Conservation (phyloP, 2,113 vertebrate genomes). For the Helogale parvula region DNA sequence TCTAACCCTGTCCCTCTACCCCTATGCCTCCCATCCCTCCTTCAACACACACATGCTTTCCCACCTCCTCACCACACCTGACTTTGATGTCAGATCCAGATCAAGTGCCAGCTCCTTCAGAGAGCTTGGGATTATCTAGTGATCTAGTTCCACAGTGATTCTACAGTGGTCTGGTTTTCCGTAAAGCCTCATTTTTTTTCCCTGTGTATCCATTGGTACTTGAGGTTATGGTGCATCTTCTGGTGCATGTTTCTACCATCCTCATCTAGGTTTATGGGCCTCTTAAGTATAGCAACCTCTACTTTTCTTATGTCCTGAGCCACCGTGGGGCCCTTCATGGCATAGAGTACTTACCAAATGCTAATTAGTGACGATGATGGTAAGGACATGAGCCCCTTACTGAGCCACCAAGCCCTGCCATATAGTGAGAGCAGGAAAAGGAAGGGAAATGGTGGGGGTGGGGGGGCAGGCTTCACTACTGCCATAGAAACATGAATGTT, state of each 20-base stretch:
- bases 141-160: background rate
- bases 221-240: background rate
- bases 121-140: background rate
- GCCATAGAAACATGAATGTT: background rate
- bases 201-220: background rate
- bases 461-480: background rate
- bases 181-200: background rate
- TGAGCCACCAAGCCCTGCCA: background rate
- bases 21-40: background rate
- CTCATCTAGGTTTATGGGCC: background rate
- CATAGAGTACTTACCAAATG: background rate
- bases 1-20: background rate
- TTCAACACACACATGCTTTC: background rate
- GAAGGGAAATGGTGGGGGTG: background rate
- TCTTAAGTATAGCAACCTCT: background rate
- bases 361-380: background rate
- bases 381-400: background rate
- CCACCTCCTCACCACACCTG: background rate
- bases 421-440: background rate
- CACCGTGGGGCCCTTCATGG: background rate
- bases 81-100: background rate
- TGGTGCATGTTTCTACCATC: background rate
- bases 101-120: background rate
- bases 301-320: background rate
- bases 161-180: background rate